Evolutionary conservation across 2,113 vertebrate genomes (phyloP), one percentile per base, ranked within the genome.

Genomic region (Nibea coibor): DNA sequence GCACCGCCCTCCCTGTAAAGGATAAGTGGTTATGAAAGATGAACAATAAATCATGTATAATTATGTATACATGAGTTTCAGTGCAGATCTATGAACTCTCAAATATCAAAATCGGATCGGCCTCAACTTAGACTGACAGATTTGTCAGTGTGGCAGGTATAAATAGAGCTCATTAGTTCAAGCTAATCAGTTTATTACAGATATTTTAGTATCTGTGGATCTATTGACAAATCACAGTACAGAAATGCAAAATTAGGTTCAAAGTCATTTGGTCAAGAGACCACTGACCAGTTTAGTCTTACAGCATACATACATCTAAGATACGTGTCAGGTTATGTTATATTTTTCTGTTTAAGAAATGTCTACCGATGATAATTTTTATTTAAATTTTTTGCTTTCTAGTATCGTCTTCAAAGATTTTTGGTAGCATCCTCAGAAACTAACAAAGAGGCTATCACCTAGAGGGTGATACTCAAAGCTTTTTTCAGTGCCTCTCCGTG

Each of bases 381-480:
- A 9, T 7, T 39, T 39, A 9, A 9, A 8, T 39, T 39, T 39
- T 39, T 7, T 39, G 2, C 35, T 39, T 39, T 39, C 35, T 39
- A 2, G 15, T 48, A 15, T 35, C 9, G 2, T 22, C n/a, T 11
- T 22, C 10, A 22, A 22, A 22, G 22, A 54, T 22, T 64, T 69
- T 68, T 39, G 35, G 35, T 39, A 39, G 7, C 35, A 2, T 39
- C 35, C 8, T 31, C 31, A 8, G 35, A 39, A 9, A 7, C 7
- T 39, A 39, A 39, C 35, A 9, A 35, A 35, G 35, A 39, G 35
- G 35, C 35, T 39, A 8, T 39, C 14, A 65, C 24, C 35, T 61
- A 20, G n/a, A 71, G 42, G 61, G 50, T 71, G 3, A 61, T 54
- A 54, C 67, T 59, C 65, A 17, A 45, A n/a, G 14, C 28, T 45